Base-by-base conservation (phyloP, 2,888 invertebrate genomes). In the Cosmorhoe ocellata region DNA sequence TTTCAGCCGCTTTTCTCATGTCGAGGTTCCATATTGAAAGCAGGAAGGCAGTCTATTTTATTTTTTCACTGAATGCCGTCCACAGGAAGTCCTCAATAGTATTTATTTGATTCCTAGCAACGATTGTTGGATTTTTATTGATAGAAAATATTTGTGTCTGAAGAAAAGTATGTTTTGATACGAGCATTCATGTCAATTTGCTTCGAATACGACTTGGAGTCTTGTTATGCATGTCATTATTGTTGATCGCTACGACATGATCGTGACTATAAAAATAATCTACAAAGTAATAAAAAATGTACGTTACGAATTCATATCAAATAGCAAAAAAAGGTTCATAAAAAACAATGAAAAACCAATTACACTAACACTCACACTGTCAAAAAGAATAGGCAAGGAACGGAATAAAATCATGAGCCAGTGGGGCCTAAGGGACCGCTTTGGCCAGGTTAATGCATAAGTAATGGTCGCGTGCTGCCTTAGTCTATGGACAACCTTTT, bases 361-460 rank as follows among this genome's bases (percentile, higher is more conserved):
- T 57, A 61, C 51, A 51, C 41, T 57, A 59, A 57, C 56, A 49
- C 45, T 38, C 54, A 55, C 50, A 55, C 56, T 58, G 60, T 64
- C 63, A 61, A 63, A 60, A 61, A 56, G 59, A 64, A 49, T 42
- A 44, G 69, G 61, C 60, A 70, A 74, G 70, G 72, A 71, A 71
- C 63, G 51, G 71, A 81, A 78, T 77, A 76, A 81, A 82, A 81
- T 81, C 79, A 80, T 81, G 73, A 58, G 55, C 64, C 63, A 76
- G 76, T 51, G 70, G 75, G 64, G 66, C 71, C 83, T 78, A 34
- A 56, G 91, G 90, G 91, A 90, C 72, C 90, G 85, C 86, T 91
- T 91, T 79, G 79, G 81, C 77, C 82, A 73, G 80, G 81, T 86
- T 91, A 90, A 92, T 92, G 91, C 91, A 92, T 92, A 91, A 92